Evolutionary conservation across 2,888 invertebrate genomes (phyloP), one percentile per base, ranked within the genome.

Genomic region (Eilema griseolum): DNA sequence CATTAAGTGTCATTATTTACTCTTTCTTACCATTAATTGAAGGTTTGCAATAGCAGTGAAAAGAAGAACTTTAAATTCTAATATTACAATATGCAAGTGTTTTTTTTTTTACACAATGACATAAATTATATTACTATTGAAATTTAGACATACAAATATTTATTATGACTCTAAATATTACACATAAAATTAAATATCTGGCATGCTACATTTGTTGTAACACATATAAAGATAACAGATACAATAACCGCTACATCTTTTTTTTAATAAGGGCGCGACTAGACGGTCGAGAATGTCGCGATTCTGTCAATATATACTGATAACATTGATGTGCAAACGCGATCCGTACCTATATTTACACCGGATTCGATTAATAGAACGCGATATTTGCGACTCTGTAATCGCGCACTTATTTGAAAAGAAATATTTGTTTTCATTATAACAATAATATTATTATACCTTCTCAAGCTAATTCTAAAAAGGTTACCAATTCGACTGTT

Each of bases 371-470:
- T 12, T 37, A 37, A 3, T 41, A 16, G 41, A 41, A 16, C 16
- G 41, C 16, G 14, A 41, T 16, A 41, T 41, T 41, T 41, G 16
- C 16, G 0, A 41, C 8, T 24, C 16, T 57, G 33, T 66, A 66
- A 66, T 60, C 5, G 16, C 41, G 16, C 41, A 3, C 16, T 24
- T 31, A 61, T 46, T 61, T 33, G 11, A 24, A 61, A 46, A n/a
- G 24, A n/a, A n/a, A 67, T 67, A 68, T 62, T 63, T 68, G 23
- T 52, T 57, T 12, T 52, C 37, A 67, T n/a, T 20, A 23, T 63
- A 41, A 63, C 23, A 56, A 52, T 33, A 33, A 28, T n/a, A 5
- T 52, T 14, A 20, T 46, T 46, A 37, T 24, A 20, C 3, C 24
- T 59, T 59, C 26, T n/a, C 10, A 52, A 52, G 1, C 0, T 1